Conservation (phyloP, 92 coral and sea anemone genomes). For the Heteractis magnifica region DNA sequence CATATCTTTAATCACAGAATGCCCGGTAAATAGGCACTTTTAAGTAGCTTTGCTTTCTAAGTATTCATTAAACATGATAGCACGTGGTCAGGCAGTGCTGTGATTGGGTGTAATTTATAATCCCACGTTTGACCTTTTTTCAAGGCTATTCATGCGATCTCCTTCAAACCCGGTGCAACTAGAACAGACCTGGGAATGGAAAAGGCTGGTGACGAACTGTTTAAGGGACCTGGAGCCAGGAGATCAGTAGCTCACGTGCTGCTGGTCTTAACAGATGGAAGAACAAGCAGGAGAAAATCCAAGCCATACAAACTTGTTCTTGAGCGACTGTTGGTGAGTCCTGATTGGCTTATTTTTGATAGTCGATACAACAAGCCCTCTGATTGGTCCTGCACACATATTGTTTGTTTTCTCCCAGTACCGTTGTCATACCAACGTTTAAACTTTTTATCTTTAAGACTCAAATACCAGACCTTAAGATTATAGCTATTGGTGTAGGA, state of each 20-base stretch:
- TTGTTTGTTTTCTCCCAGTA: neutral
- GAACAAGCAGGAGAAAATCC: conserved; percentile 30
- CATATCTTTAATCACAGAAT: too few species aligned
- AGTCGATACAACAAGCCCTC: neutral
- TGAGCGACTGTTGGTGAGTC: conserved; percentile 39
- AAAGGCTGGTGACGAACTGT: conserved; percentile 32
- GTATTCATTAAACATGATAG: too few species aligned
- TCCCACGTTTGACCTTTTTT: too few species aligned
- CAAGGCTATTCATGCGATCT: conserved; percentile 20
- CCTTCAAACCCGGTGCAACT: conserved; percentile 57
- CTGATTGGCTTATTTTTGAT: neutral
- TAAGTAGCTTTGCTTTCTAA: too few species aligned
- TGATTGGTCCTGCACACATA: neutral
- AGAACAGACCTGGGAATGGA: conserved; percentile 52
- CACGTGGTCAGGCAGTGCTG: too few species aligned
- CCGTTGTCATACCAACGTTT: neutral
- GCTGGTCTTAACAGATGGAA: conserved; percentile 62
- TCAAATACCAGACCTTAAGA: conserved; percentile 3
- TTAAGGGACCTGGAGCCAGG: conserved; percentile 41
- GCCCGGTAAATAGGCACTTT: too few species aligned
- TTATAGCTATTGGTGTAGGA: conserved; percentile 57
- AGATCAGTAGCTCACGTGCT: conserved; percentile 48
- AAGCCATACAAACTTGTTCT: conserved; percentile 38
- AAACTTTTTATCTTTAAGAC: neutral
- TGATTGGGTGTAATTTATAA: neutral